Base-by-base conservation (phyloP, 2,797 vertebrate genomes). In the Poeciliopsis presidionis region DNA sequence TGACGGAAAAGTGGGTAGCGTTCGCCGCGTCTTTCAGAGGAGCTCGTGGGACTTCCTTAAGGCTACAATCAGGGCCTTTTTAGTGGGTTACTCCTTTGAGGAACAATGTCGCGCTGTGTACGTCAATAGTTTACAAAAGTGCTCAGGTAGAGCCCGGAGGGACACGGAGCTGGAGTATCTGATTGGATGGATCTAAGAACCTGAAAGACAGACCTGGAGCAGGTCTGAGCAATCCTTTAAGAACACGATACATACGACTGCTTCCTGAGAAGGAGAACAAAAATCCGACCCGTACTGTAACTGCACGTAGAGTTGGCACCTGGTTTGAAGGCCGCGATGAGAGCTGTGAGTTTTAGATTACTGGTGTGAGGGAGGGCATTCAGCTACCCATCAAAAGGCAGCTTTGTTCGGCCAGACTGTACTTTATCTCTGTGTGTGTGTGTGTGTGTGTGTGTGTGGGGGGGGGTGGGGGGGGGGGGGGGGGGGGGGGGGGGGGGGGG, bases 281-380 rank as follows among this genome's bases (percentile, higher is more conserved):
- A 18, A 75, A 80, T 39, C 81, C 74, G 77, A 79, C 14, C 49
- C 63, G 65, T 73, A 76, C 69, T 85, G 87, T 88, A 86, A 86
- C 84, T 87, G 84, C 90, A 90, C 87, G 83, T 81, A 85, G 88
- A 82, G 77, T 16, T 89, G 90, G 90, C 87, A 75, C 47, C 81
- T 79, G 87, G 77, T 79, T 57, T 59, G 84, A 86, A 88, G 86
- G 85, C 87, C 16, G 47, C 5, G 61, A 79, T 84, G 84, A 84
- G 79, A 77, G 81, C 83, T 87, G 80, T 72, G 86, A 87, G 90
- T 88, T 91, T 93, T 93, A 76, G 89, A 84, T 92, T 90, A 91
- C 92, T 85, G 87, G 87, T 92, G 91, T 92, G 91, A 94, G 90
- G 81, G 90, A 89, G 85, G 12, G 86, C 91, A 93, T 94, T 94